Evolutionary conservation across 23 tunicate species (phyloP), one percentile per base, ranked within the genome.

Genomic region (Trididemnum clinides): DNA sequence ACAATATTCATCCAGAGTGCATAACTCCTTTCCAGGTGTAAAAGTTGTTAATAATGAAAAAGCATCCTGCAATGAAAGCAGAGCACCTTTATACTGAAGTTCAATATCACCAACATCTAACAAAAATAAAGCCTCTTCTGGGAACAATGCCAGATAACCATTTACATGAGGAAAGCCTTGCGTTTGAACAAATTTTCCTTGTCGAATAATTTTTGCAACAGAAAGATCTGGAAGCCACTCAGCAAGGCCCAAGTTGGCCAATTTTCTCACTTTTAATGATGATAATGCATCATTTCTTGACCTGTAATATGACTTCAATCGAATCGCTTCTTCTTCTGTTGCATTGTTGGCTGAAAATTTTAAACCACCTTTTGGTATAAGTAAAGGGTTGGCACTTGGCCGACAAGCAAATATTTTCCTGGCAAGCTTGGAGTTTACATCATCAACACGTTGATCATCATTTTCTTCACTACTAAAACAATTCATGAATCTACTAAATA

Each of bases 21-120:
- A 88, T 21, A 64, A 39, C 0, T 19, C 1, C 1, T 50, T 34
- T 4, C 65, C 72, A 19, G 63, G 79, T 19, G 15, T 29, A 31
- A 31, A 35, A 31, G 82, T 35, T 21, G 72, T 33, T 18, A 88
- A 72, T 0, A 84, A 20, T 20, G 84, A 23, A 86, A 65, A 88
- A 0, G 97, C 97, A 66, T 88, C 90, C 54, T 92, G 92, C 65
- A 92, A 21, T 50, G 92, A 80, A 29, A 92, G 0, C 18, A 65
- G 71, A 0, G 81, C 84, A 30, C 88, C 97, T 54, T 84, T 84
- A 28, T 59, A 84, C 19, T 29, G 29, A 37, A 92, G 50, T 58
- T 92, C 97, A 0, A 92, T 88, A 27, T 92, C 97, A 25, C 97
- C 97, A 30, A 88, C 87, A 78, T 92, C 97, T 6, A 92, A 62